A percentile compares a stretch with the other conserved stretches of the same genome.
These are phyloP conservation scores for Cantharis nigra DNA, from an alignment of 2,888 invertebrate genomes.

Conservation along the genomic window DNA sequence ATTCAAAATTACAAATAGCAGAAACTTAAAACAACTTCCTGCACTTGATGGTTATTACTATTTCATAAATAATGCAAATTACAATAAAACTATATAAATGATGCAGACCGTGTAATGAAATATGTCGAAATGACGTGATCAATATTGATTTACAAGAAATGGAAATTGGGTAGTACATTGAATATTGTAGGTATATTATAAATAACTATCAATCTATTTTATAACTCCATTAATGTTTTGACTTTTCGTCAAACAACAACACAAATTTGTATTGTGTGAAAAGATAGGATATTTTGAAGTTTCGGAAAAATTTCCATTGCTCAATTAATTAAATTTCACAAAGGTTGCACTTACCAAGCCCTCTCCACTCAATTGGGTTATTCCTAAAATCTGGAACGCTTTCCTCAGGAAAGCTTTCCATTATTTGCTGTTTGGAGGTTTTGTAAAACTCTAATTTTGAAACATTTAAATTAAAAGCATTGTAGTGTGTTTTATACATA, in stretches of 20 bases:
- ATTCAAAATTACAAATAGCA: neutral
- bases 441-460: neutral
- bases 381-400: neutral
- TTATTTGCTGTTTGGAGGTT: neutral
- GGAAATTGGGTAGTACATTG: neutral
- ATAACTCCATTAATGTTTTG: neutral
- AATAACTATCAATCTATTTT: neutral
- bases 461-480: slow-evolving; percentile 26
- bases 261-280: neutral
- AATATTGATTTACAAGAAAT: neutral
- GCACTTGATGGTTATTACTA: neutral
- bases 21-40: neutral
- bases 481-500: slow-evolving; percentile 18
- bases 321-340: neutral
- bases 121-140: neutral
- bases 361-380: neutral
- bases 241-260: neutral
- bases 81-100: neutral
- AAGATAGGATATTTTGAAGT: neutral
- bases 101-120: slow-evolving; percentile 8
- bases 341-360: neutral
- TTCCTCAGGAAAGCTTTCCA: neutral
- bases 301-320: neutral
- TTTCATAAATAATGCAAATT: slow-evolving; percentile 5
- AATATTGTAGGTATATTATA: neutral